These are phyloP conservation scores for Andinoacara biseriatus DNA, from an alignment of 2,113 vertebrate species.

Conservation along the genomic window DNA sequence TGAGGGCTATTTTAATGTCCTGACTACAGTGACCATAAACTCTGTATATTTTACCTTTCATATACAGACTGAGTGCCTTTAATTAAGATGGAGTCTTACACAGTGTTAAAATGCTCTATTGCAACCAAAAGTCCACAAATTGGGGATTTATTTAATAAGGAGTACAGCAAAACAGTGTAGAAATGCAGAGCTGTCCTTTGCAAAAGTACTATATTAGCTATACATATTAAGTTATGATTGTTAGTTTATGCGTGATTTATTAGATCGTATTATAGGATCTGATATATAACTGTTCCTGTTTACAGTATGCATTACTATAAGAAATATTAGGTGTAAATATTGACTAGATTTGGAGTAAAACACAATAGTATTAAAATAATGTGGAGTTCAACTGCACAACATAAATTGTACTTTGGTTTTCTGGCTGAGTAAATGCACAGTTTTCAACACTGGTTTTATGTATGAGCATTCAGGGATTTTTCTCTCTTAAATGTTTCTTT, in stretches of 20 bases:
- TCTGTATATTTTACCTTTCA: not conserved
- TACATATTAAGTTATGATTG: not conserved
- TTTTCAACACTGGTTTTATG: too few relatives aligned
- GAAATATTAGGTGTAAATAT: too few relatives aligned
- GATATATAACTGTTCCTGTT: not conserved
- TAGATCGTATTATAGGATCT: not conserved
- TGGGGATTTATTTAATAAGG: not conserved
- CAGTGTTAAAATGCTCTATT: not conserved
- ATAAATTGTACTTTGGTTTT: too few relatives aligned
- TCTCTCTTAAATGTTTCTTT: too few relatives aligned
- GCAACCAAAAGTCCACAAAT: too few relatives aligned
- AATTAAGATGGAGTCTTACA: not conserved
- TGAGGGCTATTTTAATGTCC: not conserved
- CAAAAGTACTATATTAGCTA: not conserved
- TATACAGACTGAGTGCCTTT: not conserved
- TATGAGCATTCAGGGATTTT: too few relatives aligned
- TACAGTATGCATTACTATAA: too few relatives aligned
- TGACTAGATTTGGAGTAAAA: too few relatives aligned
- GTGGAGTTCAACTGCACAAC: too few relatives aligned
- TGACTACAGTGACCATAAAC: not conserved
- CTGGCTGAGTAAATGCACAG: too few relatives aligned
- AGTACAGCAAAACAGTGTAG: too few relatives aligned
- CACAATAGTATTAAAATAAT: too few relatives aligned
- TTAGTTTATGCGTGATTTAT: not conserved
- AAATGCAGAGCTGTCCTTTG: not conserved